These are phyloP conservation scores for Champsocephalus esox DNA, from an alignment of 2,797 vertebrate species.

Conservation along the genomic window DNA sequence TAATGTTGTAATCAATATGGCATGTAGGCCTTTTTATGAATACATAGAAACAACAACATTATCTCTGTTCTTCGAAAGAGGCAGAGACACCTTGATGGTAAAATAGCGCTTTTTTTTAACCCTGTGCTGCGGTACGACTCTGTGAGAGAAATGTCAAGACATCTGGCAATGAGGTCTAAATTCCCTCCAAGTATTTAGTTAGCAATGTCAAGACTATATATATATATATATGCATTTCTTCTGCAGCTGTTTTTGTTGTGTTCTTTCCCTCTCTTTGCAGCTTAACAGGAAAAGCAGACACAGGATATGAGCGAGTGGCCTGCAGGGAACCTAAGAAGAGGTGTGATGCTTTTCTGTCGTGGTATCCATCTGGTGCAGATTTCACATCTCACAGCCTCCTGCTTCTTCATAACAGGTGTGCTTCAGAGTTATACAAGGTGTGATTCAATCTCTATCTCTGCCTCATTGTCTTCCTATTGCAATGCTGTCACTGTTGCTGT, in stretches of 20 bases:
- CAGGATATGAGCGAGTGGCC: constrained; percentile 65
- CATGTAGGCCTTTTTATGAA: constrained; percentile 19
- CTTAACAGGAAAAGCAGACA: constrained; percentile 60
- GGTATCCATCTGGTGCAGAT: constrained; percentile 72
- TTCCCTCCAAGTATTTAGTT: constrained; percentile 18
- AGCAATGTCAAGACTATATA: background rate
- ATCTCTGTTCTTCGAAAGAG: constrained; percentile 5
- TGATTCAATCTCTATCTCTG: constrained; percentile 54
- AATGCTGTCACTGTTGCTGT: constrained; percentile 17
- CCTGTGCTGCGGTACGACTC: background rate
- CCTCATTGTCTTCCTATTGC: constrained; percentile 46
- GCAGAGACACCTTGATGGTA: constrained; percentile 3
- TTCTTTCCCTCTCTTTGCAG: constrained; percentile 27
- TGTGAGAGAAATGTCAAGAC: constrained; percentile 3
- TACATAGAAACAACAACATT: constrained; percentile 5
- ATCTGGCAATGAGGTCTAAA: constrained; percentile 25
- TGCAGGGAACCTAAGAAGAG: constrained; percentile 60
- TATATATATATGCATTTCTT: background rate
- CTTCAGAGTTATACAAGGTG: constrained; percentile 64
- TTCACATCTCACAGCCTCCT: constrained; percentile 70
- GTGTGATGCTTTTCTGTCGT: constrained; percentile 67
- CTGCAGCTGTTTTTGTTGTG: constrained; percentile 57
- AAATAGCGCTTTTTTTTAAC: constrained; percentile 25
- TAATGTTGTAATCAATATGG: constrained; percentile 49
- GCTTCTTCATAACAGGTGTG: constrained; percentile 70